These are phyloP conservation scores for Leptinotarsa lineolata DNA, from an alignment of 1,140 invertebrate genomes.

Conservation along the genomic window DNA sequence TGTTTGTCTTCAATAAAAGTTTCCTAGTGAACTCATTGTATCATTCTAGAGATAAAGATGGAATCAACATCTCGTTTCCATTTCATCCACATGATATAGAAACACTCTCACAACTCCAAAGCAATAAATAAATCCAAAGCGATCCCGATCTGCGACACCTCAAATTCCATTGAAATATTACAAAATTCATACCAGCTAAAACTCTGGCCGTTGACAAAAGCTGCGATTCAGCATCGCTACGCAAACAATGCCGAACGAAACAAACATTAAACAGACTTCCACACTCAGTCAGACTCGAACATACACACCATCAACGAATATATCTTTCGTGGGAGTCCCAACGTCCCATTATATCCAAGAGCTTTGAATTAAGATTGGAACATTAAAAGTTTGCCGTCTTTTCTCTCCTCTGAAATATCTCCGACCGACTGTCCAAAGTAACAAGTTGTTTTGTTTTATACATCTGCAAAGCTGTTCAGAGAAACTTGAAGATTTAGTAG, in stretches of 20 bases:
- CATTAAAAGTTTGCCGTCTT: constrained; percentile 12
- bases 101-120: too few species aligned
- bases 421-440: neutral
- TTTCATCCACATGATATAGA: too few species aligned
- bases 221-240: constrained; percentile 10
- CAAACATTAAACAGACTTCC: constrained; percentile 22
- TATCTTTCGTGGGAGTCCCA: constrained; percentile 1
- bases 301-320: neutral
- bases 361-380: constrained; percentile 12
- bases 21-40: neutral
- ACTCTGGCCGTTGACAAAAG: constrained; percentile 2
- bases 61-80: neutral
- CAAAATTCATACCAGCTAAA: neutral
- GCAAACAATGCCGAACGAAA: constrained; percentile 6
- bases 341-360: neutral
- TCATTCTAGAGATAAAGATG: neutral
- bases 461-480: neutral
- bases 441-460: constrained; percentile 60
- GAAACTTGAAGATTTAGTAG: neutral
- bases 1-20: too few species aligned
- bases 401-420: neutral
- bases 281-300: neutral
- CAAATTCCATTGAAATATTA: neutral
- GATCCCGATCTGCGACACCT: neutral
- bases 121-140: neutral